Conservation (phyloP, 2,797 vertebrate genomes). For the Eleutherodactylus coqui region DNA sequence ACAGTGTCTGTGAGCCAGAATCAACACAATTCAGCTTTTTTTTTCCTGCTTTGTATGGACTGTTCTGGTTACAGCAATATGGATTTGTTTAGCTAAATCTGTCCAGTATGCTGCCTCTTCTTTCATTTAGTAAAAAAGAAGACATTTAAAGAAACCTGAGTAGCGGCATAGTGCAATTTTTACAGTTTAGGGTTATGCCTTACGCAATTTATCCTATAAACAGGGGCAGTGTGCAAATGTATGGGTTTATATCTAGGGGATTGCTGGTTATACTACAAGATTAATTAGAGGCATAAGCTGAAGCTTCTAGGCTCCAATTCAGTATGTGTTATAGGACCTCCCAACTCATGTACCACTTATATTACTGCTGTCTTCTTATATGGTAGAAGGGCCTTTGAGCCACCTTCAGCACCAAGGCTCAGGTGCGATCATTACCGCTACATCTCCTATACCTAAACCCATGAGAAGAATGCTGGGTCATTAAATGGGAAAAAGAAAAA, state of each 20-base stretch:
- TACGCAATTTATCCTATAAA: too few relatives aligned
- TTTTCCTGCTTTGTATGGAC: constrained; percentile 37
- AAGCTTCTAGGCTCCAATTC: too few relatives aligned
- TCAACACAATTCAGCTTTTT: constrained; percentile 43
- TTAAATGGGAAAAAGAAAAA: too few relatives aligned
- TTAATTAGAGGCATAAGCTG: neutral
- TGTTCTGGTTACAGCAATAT: constrained; percentile 50
- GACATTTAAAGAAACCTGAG: neutral
- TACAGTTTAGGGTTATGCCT: neutral
- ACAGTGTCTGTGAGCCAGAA: constrained; percentile 51
- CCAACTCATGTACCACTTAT: neutral
- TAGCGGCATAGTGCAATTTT: neutral
- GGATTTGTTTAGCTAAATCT: constrained; percentile 54
- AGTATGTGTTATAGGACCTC: too few relatives aligned
- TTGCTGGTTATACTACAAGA: neutral
- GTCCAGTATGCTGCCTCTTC: constrained; percentile 39
- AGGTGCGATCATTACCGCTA: too few relatives aligned
- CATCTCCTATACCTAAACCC: too few relatives aligned
- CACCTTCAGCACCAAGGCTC: too few relatives aligned
- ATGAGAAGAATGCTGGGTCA: too few relatives aligned
- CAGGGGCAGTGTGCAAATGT: neutral
- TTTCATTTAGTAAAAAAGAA: constrained; percentile 28
- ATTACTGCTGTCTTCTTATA: neutral
- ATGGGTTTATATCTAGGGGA: neutral
- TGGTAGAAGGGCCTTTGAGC: too few relatives aligned